Conservation (phyloP, 2,113 vertebrate genomes). For the Callopanchax toddi region DNA sequence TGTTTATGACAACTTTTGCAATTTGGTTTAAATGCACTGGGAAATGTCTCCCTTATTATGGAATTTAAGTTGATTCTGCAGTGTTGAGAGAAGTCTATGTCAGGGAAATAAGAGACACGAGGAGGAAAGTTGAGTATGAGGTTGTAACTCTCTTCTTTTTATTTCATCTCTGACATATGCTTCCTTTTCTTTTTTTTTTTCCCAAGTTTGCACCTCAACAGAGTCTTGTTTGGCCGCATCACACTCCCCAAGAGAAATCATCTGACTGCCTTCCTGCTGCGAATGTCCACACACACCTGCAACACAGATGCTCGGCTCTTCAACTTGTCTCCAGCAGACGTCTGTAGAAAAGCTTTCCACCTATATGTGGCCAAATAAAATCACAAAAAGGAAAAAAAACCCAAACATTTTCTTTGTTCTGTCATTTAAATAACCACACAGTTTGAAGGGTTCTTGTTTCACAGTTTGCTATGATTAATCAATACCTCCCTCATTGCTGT, state of each 20-base stretch:
- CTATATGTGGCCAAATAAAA: slow-evolving; percentile 56
- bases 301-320: slow-evolving; percentile 23
- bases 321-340: slow-evolving; percentile 39
- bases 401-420: slow-evolving; percentile 56
- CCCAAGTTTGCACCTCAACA: slow-evolving; percentile 31
- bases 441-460: slow-evolving; percentile 70
- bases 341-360: slow-evolving; percentile 55
- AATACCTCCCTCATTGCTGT: slow-evolving; percentile 59
- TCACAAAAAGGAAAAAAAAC: slow-evolving; percentile 58
- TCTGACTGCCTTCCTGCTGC: slow-evolving; percentile 39
- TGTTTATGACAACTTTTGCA: too few relatives aligned
- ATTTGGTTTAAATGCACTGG: too few relatives aligned
- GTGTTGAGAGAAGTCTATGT: slow-evolving; percentile 2
- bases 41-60: too few relatives aligned
- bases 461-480: slow-evolving; percentile 70
- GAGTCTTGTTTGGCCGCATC: slow-evolving; percentile 60
- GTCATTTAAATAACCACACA: slow-evolving; percentile 71
- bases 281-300: slow-evolving; percentile 26
- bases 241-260: slow-evolving; percentile 58
- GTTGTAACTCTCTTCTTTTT: slow-evolving; percentile 50
- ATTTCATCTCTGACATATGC: slow-evolving; percentile 59
- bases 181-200: slow-evolving; percentile 49
- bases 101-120: slow-evolving; percentile 6
- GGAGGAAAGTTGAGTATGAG: not conserved
- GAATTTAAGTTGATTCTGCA: too few relatives aligned